phyloP scores from a whole-genome alignment of 2,113 vertebrate genomes.

The Clupea harengus region DNA sequence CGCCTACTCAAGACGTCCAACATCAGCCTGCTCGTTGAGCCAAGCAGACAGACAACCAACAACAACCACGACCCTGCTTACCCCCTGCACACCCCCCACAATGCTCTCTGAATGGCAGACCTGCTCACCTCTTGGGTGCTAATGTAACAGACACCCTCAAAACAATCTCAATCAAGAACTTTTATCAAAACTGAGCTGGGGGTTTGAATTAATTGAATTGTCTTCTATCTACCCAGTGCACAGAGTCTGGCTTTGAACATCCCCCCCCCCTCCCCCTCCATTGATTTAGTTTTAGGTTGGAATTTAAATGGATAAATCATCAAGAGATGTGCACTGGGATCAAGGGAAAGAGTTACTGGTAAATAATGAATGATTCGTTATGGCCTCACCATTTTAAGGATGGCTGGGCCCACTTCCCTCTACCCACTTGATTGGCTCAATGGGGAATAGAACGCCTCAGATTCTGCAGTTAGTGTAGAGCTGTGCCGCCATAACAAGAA shows the following conservation, averaged over 20 bases:
- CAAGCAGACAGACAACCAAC: background rate
- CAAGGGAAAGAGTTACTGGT: conserved; percentile 18
- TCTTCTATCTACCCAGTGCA: background rate
- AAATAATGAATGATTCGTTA: conserved; percentile 27
- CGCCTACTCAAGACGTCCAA: no score
- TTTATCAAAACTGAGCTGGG: background rate
- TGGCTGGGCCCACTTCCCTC: background rate
- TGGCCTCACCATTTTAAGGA: conserved; percentile 12
- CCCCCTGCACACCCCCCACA: background rate
- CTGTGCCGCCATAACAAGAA: conserved; percentile 16
- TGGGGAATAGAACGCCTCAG: background rate
- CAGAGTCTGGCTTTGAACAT: background rate
- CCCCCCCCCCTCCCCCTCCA: background rate
- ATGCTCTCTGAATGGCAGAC: background rate
- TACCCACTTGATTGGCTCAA: background rate
- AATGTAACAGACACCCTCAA: conserved; percentile 8
- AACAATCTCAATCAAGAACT: conserved; percentile 10
- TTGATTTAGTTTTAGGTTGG: background rate
- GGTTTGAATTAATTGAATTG: background rate
- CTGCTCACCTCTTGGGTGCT: background rate
- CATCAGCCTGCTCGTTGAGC: no score
- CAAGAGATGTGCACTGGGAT: background rate
- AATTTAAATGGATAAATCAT: conserved; percentile 18
- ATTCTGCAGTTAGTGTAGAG: background rate
- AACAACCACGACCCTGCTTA: background rate